These are phyloP conservation scores for Fregetta grallaria DNA, from an alignment of 2,113 vertebrate genomes.

Conservation along the genomic window DNA sequence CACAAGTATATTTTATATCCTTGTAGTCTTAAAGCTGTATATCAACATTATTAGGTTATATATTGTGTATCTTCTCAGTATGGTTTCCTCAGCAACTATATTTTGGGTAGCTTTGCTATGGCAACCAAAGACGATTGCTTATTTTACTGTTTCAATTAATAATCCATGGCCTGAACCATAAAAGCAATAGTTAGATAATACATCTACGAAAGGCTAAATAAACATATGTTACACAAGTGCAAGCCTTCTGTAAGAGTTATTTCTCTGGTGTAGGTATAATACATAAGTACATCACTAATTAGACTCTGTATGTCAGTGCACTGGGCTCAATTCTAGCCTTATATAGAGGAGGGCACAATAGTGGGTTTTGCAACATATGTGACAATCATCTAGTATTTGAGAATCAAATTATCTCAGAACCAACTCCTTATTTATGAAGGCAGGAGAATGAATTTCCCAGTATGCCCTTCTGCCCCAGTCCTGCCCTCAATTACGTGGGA, in stretches of 20 bases:
- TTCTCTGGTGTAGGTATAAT: neutral
- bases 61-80: slow-evolving; percentile 39
- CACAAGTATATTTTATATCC: neutral
- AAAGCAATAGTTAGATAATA: slow-evolving; percentile 29
- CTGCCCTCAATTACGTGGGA: neutral
- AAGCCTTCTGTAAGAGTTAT: slow-evolving; percentile 16
- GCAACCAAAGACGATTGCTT: slow-evolving; percentile 61
- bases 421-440: neutral
- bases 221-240: slow-evolving; percentile 5
- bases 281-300: neutral
- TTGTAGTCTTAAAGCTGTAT: neutral
- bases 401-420: neutral
- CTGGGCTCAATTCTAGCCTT: neutral
- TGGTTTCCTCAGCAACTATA: slow-evolving; percentile 67
- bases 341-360: neutral
- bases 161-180: slow-evolving; percentile 20
- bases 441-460: slow-evolving; percentile 8
- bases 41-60: slow-evolving; percentile 50
- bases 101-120: slow-evolving; percentile 63
- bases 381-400: neutral
- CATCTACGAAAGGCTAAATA: slow-evolving; percentile 42
- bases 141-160: slow-evolving; percentile 63
- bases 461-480: neutral
- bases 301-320: neutral
- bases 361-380: neutral